A percentile compares a stretch with the other conserved stretches of the same genome.
Evolutionary conservation across 2,113 vertebrate genomes (phyloP).

Genomic region (Phylloscopus trochilus): DNA sequence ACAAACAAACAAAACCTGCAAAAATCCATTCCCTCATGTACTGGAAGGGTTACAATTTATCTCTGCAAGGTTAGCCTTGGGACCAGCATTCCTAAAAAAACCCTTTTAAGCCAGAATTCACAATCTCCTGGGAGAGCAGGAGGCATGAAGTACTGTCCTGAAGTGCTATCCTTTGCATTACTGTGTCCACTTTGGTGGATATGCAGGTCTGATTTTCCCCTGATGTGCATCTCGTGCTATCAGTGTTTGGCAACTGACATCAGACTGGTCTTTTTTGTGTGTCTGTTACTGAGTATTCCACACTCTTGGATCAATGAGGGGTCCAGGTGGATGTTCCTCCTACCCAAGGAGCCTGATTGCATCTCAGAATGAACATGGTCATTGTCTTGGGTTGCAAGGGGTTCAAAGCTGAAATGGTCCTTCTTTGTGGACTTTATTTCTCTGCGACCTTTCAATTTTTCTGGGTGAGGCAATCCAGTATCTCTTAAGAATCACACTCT

Average conservation of each 20-base stretch:
- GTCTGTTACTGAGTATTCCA: not conserved
- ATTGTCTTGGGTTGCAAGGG: not conserved
- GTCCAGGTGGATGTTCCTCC: not conserved
- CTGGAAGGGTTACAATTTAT: not conserved
- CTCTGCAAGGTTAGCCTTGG: not conserved
- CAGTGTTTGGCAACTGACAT: not conserved
- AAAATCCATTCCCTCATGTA: not conserved
- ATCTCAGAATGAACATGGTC: fast-evolving
- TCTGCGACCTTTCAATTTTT: not conserved
- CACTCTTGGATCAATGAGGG: not conserved
- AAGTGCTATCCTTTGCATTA: not conserved
- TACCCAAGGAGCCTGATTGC: not conserved
- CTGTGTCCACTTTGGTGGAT: not conserved
- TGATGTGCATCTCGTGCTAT: fast-evolving
- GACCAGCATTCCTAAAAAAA: not conserved
- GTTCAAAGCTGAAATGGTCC: not conserved
- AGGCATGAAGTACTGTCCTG: not conserved
- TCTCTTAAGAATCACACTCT: not conserved
- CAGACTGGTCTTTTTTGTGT: not conserved
- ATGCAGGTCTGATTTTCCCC: not conserved
- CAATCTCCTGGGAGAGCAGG: not conserved
- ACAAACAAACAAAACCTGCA: not conserved
- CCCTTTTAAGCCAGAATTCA: not conserved
- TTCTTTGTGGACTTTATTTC: not conserved
- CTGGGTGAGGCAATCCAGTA: not conserved